phyloP scores from a whole-genome alignment of 2,888 invertebrate species.

The Plebejus anna region DNA sequence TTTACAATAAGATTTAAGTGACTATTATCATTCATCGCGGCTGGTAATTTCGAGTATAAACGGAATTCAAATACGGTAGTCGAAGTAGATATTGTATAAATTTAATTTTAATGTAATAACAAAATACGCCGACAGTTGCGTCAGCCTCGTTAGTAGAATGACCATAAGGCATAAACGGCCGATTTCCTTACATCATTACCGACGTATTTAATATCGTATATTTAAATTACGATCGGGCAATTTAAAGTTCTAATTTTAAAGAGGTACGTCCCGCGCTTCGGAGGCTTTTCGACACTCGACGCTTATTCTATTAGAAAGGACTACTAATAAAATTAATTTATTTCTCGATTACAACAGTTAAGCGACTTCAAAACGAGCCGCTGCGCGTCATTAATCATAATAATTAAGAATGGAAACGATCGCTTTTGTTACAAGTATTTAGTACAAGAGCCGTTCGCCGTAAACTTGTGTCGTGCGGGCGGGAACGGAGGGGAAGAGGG shows the following conservation, averaged over 20 bases:
- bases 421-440: constrained; percentile 69
- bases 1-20: constrained; percentile 62
- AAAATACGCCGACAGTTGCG: constrained; percentile 30
- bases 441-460: constrained; percentile 53
- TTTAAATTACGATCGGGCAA: constrained; percentile 72
- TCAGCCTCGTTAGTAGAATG: constrained; percentile 61
- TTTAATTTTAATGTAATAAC: not conserved
- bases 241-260: constrained; percentile 74
- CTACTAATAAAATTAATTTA: constrained; percentile 78
- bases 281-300: constrained; percentile 50
- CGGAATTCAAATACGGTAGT: constrained; percentile 37
- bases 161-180: constrained; percentile 49
- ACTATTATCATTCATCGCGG: constrained; percentile 40
- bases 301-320: constrained; percentile 72
- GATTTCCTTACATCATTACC: constrained; percentile 58
- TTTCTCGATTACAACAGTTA: constrained; percentile 76
- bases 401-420: constrained; percentile 76
- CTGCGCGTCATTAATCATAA: constrained; percentile 74
- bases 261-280: constrained; percentile 60
- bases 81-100: constrained; percentile 32
- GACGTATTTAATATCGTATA: constrained; percentile 65
- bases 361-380: constrained; percentile 70
- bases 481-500: not conserved
- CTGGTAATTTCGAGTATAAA: constrained; percentile 25
- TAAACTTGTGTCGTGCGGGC: not conserved